phyloP scores from a whole-genome alignment of 2,113 vertebrate species.

The Felis catus region DNA sequence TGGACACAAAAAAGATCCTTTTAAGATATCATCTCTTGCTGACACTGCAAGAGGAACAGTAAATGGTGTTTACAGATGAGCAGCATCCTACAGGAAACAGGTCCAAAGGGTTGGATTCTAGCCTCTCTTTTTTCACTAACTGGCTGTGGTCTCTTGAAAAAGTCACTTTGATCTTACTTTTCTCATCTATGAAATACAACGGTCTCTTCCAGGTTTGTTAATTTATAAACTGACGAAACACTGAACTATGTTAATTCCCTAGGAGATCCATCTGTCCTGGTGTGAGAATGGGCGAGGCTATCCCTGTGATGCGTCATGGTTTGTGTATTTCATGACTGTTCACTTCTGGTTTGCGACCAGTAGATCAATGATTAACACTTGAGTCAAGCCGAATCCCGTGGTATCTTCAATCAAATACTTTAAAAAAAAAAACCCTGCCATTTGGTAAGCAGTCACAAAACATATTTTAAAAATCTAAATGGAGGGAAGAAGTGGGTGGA shows the following conservation, averaged over 20 bases:
- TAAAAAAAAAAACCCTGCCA: neutral
- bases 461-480: constrained; percentile 4
- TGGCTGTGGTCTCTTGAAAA: neutral
- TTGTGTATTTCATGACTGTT: neutral
- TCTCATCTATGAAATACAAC: neutral
- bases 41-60: neutral
- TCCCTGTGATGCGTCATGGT: neutral
- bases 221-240: neutral
- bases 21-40: neutral
- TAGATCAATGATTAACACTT: neutral
- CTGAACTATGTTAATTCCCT: neutral
- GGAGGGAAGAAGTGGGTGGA: neutral
- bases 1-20: neutral
- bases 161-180: neutral
- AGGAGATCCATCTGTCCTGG: neutral
- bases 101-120: neutral
- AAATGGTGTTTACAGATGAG: neutral
- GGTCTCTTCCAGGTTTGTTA: neutral
- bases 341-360: neutral
- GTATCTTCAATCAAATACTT: neutral
- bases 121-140: neutral
- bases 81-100: neutral
- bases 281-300: accelerated
- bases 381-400: neutral
- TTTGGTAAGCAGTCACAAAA: neutral